Evolutionary conservation across 2,888 invertebrate species (phyloP).

Genomic region (Perizoma flavofasciatum): DNA sequence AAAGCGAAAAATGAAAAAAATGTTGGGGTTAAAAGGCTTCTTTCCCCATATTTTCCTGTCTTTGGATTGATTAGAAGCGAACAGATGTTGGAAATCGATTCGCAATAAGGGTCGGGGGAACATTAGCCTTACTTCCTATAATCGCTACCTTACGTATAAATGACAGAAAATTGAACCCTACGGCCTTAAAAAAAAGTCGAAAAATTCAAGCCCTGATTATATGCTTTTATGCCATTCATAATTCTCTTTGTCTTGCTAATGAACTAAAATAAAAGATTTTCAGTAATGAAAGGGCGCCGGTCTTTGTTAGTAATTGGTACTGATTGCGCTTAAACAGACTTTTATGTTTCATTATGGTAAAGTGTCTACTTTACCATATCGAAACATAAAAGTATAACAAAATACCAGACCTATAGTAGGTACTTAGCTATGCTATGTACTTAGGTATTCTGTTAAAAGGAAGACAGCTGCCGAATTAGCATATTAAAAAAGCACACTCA

Average conservation of each 20-base stretch:
- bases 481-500: too few species aligned
- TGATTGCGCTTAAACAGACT: constrained; percentile 19
- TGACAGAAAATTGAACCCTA: constrained; percentile 22
- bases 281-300: constrained; percentile 45
- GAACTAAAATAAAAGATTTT: constrained; percentile 52
- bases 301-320: constrained; percentile 38
- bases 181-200: constrained; percentile 4
- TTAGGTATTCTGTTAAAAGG: too few species aligned
- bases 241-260: constrained; percentile 52
- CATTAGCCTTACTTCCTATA: constrained; percentile 24
- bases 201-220: constrained; percentile 22
- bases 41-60: constrained; percentile 19
- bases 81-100: constrained; percentile 62
- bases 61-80: constrained; percentile 38
- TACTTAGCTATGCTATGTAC: too few species aligned
- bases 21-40: neutral
- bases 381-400: too few species aligned
- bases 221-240: constrained; percentile 44
- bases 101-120: constrained; percentile 53
- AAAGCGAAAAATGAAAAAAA: too few species aligned
- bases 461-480: too few species aligned
- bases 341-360: neutral
- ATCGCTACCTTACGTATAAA: constrained; percentile 21
- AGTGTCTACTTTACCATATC: too few species aligned
- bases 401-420: too few species aligned